phyloP scores from a whole-genome alignment of 2,113 vertebrate species.

The Potamarius usumacintae region DNA sequence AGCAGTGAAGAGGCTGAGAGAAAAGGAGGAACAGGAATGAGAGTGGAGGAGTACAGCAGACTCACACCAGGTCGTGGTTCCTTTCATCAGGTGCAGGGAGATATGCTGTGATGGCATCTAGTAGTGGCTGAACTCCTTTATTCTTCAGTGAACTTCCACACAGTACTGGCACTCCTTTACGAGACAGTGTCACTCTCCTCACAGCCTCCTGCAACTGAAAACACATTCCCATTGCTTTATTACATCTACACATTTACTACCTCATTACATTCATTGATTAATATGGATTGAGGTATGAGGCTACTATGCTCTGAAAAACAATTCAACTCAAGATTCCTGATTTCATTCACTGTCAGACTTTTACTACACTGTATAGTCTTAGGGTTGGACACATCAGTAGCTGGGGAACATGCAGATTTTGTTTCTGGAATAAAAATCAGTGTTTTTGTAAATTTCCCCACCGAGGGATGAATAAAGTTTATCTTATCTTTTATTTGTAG shows the following conservation, averaged over 20 bases:
- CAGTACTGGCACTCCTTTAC: conserved; percentile 86
- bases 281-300: too few relatives aligned
- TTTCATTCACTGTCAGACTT: background rate
- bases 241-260: background rate
- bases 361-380: background rate
- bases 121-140: conserved; percentile 89
- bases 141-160: conserved; percentile 93
- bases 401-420: background rate
- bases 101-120: conserved; percentile 86
- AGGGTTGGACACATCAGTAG: too few relatives aligned
- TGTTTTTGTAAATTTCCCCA: background rate
- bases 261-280: background rate
- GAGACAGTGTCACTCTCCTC: conserved; percentile 83
- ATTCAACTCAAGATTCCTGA: background rate
- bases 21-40: background rate
- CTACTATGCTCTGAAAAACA: background rate
- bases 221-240: conserved; percentile 1
- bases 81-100: conserved; percentile 87
- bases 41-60: conserved; percentile 43
- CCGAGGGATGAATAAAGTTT: too few relatives aligned
- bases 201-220: conserved; percentile 83
- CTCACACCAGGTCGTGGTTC: conserved; percentile 85
- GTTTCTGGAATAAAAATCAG: background rate
- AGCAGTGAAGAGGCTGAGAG: background rate
- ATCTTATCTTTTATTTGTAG: background rate